These are phyloP conservation scores for Ephestia elutella DNA, from an alignment of 1,140 invertebrate genomes.

Conservation along the genomic window DNA sequence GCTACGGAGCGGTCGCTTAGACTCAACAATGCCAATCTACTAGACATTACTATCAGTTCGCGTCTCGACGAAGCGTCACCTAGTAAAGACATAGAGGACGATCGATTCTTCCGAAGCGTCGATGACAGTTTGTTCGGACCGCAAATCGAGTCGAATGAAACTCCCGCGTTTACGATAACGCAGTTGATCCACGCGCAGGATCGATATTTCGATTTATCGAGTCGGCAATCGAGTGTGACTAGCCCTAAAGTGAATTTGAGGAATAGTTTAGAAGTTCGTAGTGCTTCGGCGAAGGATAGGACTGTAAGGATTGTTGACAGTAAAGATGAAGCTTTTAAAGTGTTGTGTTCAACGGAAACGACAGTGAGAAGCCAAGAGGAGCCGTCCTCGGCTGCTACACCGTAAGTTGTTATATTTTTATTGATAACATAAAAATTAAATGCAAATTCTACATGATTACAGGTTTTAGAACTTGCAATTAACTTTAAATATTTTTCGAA, in stretches of 20 bases:
- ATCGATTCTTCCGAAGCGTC: constrained; percentile 44
- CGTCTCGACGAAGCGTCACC: constrained; percentile 31
- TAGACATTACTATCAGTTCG: constrained; percentile 58
- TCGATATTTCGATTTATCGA: constrained; percentile 60
- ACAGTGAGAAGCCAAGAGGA: constrained; percentile 26
- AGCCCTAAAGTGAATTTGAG: constrained; percentile 22
- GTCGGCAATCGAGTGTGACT: constrained; percentile 21
- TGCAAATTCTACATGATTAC: no score
- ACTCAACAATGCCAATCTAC: constrained; percentile 25
- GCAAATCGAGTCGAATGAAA: constrained; percentile 40
- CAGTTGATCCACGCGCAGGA: constrained; percentile 66
- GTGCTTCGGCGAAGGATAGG: constrained; percentile 18
- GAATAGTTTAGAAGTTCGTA: constrained; percentile 34
- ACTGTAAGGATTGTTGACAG: constrained; percentile 7
- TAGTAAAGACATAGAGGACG: constrained; percentile 51
- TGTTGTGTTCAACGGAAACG: constrained; percentile 32
- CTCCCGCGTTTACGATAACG: constrained; percentile 53
- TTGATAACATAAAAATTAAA: neutral
- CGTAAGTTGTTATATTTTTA: constrained; percentile 40
- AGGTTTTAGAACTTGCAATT: no score
- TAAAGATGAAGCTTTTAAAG: constrained; percentile 36
- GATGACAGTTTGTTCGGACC: constrained; percentile 43
- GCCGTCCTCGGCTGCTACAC: constrained; percentile 28
- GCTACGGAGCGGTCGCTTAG: constrained; percentile 42
- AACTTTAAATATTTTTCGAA: no score